Base-by-base conservation (phyloP, 1,140 invertebrate species). In the Riptortus pedestris region DNA sequence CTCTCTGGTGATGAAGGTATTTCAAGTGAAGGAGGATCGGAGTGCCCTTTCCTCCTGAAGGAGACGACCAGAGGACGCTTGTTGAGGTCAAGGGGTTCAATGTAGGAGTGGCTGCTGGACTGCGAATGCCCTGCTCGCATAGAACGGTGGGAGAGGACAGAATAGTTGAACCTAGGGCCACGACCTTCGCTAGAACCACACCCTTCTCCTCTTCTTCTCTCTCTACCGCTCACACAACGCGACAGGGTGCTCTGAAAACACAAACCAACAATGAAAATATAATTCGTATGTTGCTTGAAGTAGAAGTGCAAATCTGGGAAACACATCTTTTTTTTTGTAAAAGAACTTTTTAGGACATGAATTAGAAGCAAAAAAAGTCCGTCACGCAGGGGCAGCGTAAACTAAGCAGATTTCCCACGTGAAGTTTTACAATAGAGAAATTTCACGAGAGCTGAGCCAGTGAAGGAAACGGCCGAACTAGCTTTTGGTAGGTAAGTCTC, bases 21-120 rank as follows among this genome's bases (percentile, higher is more conserved):
- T n/a, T n/a, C n/a, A n/a, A n/a, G n/a, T 7, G 31, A 5, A 7
- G 31, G 31, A 38, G 31, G 31, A 38, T 38, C 31, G 5, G 31
- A 38, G 5, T 38, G 31, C 20, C 48, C 48, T 2, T 60, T 59
- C n/a, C 68, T 59, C 12, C 64, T 60, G 65, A 69, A 70, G 12
- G 66, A 66, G 11, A 70, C 68, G 22, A 70, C 69, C 20, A 70
- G 58, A 28, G 69, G 69, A 14, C 68, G 45, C 18, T 63, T 31
- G 20, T 38, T 63, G 51, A 68, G 45, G n/a, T 67, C 69, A 1
- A 48, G 52, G 14, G 45, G 65, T 18, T 67, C 65, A 31, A 60
- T 60, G 47, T 57, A 60, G 27, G 45, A 52, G 38, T 66, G 60
- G 62, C 63, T 57, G 28, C 57, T 65, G 24, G 18, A 63, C 24